Evolutionary conservation across 2,797 vertebrate species (phyloP), one percentile per base, ranked within the genome.

Genomic region (Oryzias dopingdopingensis): DNA sequence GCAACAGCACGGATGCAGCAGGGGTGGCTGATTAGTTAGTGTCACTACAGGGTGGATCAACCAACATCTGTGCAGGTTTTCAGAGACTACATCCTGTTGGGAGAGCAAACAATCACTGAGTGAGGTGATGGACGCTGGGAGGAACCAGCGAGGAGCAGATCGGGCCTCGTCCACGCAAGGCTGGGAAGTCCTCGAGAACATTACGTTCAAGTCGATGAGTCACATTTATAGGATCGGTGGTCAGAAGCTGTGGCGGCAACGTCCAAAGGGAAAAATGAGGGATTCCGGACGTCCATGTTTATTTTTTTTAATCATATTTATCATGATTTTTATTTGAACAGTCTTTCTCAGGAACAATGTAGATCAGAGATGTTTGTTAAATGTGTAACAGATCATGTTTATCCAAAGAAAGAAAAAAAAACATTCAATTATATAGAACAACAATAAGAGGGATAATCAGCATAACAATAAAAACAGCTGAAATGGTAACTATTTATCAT

Each of bases 381-480:
- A 81, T 60, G 80, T 84, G 83, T 80, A 80, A 84, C 74, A 62
- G 64, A 81, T 83, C 62, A 70, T 80, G 66, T 81, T 82, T 65
- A 73, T 80, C 77, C 77, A 80, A 82, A 76, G 67, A 84, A 89
- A 87, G 67, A 79, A 85, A 81, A 80, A 77, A 86, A 84, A 84
- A 72, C 64, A 85, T 82, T 80, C 79, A 77, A 72, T 86, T 80
- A 82, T 83, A 89, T 68, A 87, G 72, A 90, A 86, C 67, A 85
- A 74, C 85, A 79, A 89, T 77, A 81, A 89, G 82, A 82, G 86
- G 77, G 86, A 84, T 86, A 61, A 83, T 83, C 85, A 87, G 72
- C 60, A 84, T 80, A 88, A 88, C 80, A 81, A 85, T 83, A 89
- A 89, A 79, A 87, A 86, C 79, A 84, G 72, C 79, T 87, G 80